Base-by-base conservation (phyloP, 2,797 vertebrate genomes). In the Glyptemys insculpta region DNA sequence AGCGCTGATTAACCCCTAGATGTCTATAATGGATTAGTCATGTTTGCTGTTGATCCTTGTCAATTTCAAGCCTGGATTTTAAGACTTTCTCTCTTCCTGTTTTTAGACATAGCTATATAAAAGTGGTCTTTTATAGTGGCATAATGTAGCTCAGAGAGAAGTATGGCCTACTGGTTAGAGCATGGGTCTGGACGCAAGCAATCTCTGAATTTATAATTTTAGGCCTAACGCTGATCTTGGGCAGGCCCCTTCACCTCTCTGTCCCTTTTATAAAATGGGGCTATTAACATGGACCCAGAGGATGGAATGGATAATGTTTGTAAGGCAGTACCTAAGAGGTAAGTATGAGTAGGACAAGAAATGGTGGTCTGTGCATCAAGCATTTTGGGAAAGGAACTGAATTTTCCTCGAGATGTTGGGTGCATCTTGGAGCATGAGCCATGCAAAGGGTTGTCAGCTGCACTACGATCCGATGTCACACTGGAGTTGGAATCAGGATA, bases 1-100 rank as follows among this genome's bases (percentile, higher is more conserved):
- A 97, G 94, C 91, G 90, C 96, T 94, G 96, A 97, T 97, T 97
- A 97, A 97, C 95, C 97, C 94, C 96, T 96, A 93, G 86, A 44
- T 91, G 96, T 97, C 96, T 94, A 96, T 96, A 96, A 97, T 96
- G 96, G 96, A 95, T 96, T 92, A 91, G 90, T 91, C 89, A 34
- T 95, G 94, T 97, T 90, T 92, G 92, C 93, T 90, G 93, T 84
- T 89, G 95, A 97, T 94, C 97, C 96, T 87, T 96, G 97, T 91
- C 96, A 93, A 31, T 81, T 87, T 3, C 94, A 29, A 95, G 90
- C 91, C 94, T 94, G 92, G 92, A 87, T 93, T 91, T 44, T 50
- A 25, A 89, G 94, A 37, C 83, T 47, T 27, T 47, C 41, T 23
- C 27, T 31, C 15, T 15, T 78, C 44, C 44, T 78, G 12, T 88